These are phyloP conservation scores for Cottus gobio DNA, from an alignment of 2,113 vertebrate genomes.

Conservation along the genomic window DNA sequence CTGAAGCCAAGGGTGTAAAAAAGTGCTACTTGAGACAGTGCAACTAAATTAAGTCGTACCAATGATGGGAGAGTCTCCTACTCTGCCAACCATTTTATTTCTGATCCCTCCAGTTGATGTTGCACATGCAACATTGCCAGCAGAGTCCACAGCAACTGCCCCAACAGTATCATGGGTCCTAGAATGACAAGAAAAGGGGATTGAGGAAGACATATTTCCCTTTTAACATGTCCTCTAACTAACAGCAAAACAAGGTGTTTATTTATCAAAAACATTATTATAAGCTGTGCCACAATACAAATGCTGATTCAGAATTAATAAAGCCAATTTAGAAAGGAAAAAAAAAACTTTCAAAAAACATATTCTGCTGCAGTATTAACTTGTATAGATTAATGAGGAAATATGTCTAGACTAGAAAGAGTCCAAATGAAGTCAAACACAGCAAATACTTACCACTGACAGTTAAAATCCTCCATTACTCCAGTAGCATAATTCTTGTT, in stretches of 20 bases:
- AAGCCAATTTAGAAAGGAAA: background rate
- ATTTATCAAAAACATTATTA: background rate
- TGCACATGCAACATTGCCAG: constrained; percentile 84
- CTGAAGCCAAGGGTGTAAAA: background rate
- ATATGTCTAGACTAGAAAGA: background rate
- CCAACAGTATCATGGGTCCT: constrained; percentile 85
- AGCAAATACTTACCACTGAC: constrained; percentile 65
- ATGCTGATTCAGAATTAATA: background rate
- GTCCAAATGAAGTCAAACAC: background rate
- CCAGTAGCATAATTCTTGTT: constrained; percentile 72
- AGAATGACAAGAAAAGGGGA: constrained; percentile 13
- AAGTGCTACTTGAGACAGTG: background rate
- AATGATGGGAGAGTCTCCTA: constrained; percentile 87
- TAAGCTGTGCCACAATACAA: background rate
- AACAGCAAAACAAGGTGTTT: background rate
- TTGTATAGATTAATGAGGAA: background rate
- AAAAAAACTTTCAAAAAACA: background rate
- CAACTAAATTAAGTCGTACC: constrained; percentile 69
- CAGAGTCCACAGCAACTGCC: constrained; percentile 80
- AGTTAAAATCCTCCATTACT: constrained; percentile 79
- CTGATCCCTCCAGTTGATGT: constrained; percentile 83
- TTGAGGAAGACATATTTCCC: background rate
- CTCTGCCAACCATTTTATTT: constrained; percentile 89
- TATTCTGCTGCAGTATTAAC: background rate
- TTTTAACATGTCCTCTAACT: background rate